phyloP scores from a whole-genome alignment of 2,113 vertebrate genomes.

The Hemichromis elongatus region DNA sequence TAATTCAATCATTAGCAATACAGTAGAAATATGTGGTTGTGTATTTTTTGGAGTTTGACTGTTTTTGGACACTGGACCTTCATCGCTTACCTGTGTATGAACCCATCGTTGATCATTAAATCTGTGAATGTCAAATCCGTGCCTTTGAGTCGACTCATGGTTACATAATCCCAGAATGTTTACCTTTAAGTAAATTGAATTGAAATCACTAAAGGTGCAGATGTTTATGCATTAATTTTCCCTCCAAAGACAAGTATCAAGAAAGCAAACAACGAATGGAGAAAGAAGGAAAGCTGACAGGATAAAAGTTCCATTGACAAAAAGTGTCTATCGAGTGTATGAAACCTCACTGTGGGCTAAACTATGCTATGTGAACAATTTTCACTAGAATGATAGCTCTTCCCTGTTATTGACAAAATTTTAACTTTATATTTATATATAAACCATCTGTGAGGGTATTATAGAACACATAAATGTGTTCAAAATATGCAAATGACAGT shows the following conservation, averaged over 20 bases:
- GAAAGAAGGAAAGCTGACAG: not conserved
- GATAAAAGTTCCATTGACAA: not conserved
- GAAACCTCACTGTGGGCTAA: not conserved
- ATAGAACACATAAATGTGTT: not conserved
- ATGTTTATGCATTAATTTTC: not conserved
- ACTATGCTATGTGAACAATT: not conserved
- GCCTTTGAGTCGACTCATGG: not conserved
- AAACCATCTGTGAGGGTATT: not conserved
- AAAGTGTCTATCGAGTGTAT: not conserved
- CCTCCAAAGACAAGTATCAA: not conserved
- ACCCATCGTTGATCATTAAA: not conserved
- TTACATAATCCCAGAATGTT: not conserved
- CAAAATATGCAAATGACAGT: not conserved
- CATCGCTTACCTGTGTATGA: not conserved
- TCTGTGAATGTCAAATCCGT: not conserved
- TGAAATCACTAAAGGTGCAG: not conserved
- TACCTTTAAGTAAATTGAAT: not conserved
- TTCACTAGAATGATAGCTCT: not conserved
- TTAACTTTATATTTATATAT: not conserved
- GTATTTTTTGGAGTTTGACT: not conserved
- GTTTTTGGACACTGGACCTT: not conserved
- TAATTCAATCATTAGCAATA: not conserved
- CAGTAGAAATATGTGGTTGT: not conserved
- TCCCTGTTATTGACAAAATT: not conserved
- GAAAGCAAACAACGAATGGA: not conserved